Base-by-base conservation (phyloP, 1,140 invertebrate genomes). In the Condylostylus longicornis region DNA sequence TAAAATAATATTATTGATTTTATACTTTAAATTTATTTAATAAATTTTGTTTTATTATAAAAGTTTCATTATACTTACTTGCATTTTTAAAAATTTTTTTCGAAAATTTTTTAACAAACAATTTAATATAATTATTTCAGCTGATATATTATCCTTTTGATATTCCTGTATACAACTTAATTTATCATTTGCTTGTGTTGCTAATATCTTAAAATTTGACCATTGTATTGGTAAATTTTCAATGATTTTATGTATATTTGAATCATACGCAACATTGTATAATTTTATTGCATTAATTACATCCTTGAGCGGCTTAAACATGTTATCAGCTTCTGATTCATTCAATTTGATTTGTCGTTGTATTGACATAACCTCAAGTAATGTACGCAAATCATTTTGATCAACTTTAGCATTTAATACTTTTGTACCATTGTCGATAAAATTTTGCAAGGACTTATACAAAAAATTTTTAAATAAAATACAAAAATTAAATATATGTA, bases 161-260 rank as follows among this genome's bases (percentile, higher is more conserved):
- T 51, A 48, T 28, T 25, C 37, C 33, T 48, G 70, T 38, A 86
- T 69, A 19, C 89, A 85, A 21, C 77, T 78, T 12, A 94, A 80
- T 14, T 77, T 71, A 58, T 91, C 85, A 58, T 86, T 88, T 18
- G 84, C 76, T 40, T 79, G 72, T 13, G 80, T 71, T 6, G 82
- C 76, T 44, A 68, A 50, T 62, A 90, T 90, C 61, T 94, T 89
- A n/a, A 86, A 72, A 39, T 78, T 79, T 23, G 67, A 73, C 93
- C 93, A 97, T 48, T 75, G 73, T 44, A 88, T 80, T 2, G 90
- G 90, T 34, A 96, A 63, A 50, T 85, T 76, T 59, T 80, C 65
- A 31, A 74, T 58, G 60, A 72, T 61, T 18, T 53, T 49, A 39
- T 53, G 32, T 36, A 59, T 37, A 40, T 53, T 49, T n/a, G 42